These are phyloP conservation scores for Halesus radiatus DNA, from an alignment of 1,140 invertebrate species.

Conservation along the genomic window DNA sequence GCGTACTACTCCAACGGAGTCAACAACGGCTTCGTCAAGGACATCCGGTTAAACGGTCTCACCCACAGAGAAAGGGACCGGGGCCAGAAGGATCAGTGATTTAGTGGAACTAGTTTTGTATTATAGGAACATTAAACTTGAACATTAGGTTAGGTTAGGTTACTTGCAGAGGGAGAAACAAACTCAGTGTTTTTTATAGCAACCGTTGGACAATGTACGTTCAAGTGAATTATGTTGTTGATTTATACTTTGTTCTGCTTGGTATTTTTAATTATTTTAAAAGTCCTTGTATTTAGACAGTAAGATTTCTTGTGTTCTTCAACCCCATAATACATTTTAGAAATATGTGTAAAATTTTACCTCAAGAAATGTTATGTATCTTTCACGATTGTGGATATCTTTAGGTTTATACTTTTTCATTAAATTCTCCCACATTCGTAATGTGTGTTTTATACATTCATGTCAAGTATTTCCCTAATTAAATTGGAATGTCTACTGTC, in stretches of 20 bases:
- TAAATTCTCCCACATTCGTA: too few species aligned
- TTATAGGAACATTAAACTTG: conserved; percentile 47
- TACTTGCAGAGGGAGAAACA: conserved; percentile 6
- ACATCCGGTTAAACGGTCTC: conserved; percentile 54
- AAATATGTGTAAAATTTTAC: too few species aligned
- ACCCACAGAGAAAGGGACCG: conserved; percentile 53
- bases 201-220: background rate
- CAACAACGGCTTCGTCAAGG: conserved; percentile 75
- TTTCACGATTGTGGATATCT: too few species aligned
- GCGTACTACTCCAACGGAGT: conserved; percentile 78
- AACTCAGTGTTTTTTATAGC: background rate
- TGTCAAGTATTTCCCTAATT: too few species aligned
- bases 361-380: too few species aligned
- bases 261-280: background rate
- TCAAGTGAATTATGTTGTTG: background rate
- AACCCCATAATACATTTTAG: background rate
- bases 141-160: conserved; percentile 31
- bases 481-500: too few species aligned
- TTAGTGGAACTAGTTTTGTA: conserved; percentile 49
- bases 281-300: conserved; percentile 24
- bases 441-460: too few species aligned
- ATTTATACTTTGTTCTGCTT: background rate
- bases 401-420: too few species aligned
- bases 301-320: background rate
- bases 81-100: conserved; percentile 56